Evolutionary conservation across 2,797 vertebrate genomes (phyloP), one percentile per base, ranked within the genome.

Genomic region (Anomalospiza imberbis): DNA sequence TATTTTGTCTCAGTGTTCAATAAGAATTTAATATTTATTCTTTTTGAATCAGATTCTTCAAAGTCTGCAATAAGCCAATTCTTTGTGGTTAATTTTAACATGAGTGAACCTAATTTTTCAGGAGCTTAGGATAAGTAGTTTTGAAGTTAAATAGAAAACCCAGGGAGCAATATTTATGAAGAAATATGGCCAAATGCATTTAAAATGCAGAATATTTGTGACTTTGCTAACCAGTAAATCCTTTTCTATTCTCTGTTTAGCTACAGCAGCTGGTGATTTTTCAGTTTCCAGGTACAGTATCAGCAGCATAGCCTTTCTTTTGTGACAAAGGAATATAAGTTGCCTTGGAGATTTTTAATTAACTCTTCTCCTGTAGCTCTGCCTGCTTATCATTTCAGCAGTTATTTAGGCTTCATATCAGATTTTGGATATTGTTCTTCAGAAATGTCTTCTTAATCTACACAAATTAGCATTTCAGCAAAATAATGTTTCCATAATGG

Each of bases 271-370:
- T 92, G 94, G 77, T 75, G 83, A 82, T 89, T 96, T 95, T 96
- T 92, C 92, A 85, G 92, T 93, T 95, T 95, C 89, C 94, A 96
- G 96, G 96, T 97, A 97, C 89, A 89, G 67, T 96, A 94, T 94
- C 95, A 85, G 85, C 72, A 93, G 83, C 93, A 85, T 61, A 92
- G 87, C 89, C 50, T 95, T 97, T 96, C 81, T 95, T 94, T 94
- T 94, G 93, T 95, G 95, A 97, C 96, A 97, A 97, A 97, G 94
- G 94, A 96, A 94, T 95, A 96, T 88, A 96, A 97, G 96, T 97
- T 97, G 94, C 97, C 97, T 92, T 96, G 97, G 97, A 97, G 97
- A 97, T 97, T 97, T 97, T 97, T 97, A 97, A 97, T 97, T 97
- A 97, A 97, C 96, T 96, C 96, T 96, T 97, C 95, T 97, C 86